These are phyloP conservation scores for Hemibagrus wyckioides DNA, from an alignment of 2,113 vertebrate genomes.

Conservation along the genomic window DNA sequence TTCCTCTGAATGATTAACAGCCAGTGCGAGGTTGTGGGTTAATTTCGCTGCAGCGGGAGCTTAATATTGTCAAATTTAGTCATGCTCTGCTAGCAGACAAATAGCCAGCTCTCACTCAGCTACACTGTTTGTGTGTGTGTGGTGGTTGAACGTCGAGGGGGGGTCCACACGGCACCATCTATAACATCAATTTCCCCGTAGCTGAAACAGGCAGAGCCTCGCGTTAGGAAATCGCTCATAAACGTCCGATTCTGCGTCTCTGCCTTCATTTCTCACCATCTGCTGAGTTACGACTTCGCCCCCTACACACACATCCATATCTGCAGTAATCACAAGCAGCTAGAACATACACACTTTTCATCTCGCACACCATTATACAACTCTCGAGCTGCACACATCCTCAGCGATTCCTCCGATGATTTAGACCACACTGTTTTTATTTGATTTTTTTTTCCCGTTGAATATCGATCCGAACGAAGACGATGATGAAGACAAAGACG, in stretches of 20 bases:
- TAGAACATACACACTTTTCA: constrained; percentile 13
- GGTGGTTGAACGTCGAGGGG: background rate
- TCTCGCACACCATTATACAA: background rate
- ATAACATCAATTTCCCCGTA: constrained; percentile 10
- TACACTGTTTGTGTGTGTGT: background rate
- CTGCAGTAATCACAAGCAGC: background rate
- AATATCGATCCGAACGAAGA: background rate
- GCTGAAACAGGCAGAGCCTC: constrained; percentile 30
- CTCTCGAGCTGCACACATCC: background rate
- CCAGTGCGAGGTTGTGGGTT: constrained; percentile 39
- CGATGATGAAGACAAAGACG: background rate
- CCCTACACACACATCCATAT: background rate
- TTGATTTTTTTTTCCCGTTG: background rate
- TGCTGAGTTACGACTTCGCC: background rate
- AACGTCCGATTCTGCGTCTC: constrained; percentile 3
- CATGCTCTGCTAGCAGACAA: constrained; percentile 38
- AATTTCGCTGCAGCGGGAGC: constrained; percentile 39
- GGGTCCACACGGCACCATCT: background rate
- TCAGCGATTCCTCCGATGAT: background rate
- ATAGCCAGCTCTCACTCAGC: constrained; percentile 14
- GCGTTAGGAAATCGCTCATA: constrained; percentile 1
- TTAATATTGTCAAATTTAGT: constrained; percentile 50
- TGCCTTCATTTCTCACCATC: background rate
- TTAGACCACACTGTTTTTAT: background rate
- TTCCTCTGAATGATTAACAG: constrained; percentile 34